Evolutionary conservation across 2,113 vertebrate species (phyloP), one percentile per base, ranked within the genome.

Genomic region (Ranitomeya variabilis): DNA sequence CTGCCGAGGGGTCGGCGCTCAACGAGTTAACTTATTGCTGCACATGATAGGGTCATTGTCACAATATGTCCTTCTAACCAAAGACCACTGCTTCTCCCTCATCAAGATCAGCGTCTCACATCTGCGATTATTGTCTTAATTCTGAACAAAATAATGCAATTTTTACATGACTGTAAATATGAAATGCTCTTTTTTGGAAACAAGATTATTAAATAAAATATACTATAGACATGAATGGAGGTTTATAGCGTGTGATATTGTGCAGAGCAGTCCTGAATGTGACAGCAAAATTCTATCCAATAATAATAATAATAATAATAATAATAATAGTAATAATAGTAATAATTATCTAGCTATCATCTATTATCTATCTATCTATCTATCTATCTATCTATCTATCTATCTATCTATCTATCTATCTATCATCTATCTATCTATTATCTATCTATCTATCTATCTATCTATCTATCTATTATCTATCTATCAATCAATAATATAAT

Each of bases 101-200:
- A 62, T 16, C 15, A 60, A 59, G 15, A 81, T 7, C 57, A 62
- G 54, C 1, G n/a, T 10, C 54, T 79, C 77, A 57, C 1, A 79
- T 55, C 60, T 51, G 11, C 26, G 9, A 67, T 2, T 66, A 6
- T 55, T 80, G 52, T 80, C 77, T 80, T 80, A 23, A 80, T 23
- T 80, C 13, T 57, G 16, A 80, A 80, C 77, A 51, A 67, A 8
- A 16, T 66, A 51, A 83, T 83, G 60, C 80, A 66, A 31, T 83
- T 83, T 83, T 81, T 83, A 67, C 37, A 66, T 66, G 60, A 51
- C 19, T 83, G 80, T 66, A 83, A 83, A 83, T 66, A 66, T 12
- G 13, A 82, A 83, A 62, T 31, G 59, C 9, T 64, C 26, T 78
- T 78, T 80, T 81, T 82, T 81, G 16, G 23, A 66, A 66, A 66